These are phyloP conservation scores for Emydura subglobosa DNA, from an alignment of 2,113 vertebrate species.

Conservation along the genomic window DNA sequence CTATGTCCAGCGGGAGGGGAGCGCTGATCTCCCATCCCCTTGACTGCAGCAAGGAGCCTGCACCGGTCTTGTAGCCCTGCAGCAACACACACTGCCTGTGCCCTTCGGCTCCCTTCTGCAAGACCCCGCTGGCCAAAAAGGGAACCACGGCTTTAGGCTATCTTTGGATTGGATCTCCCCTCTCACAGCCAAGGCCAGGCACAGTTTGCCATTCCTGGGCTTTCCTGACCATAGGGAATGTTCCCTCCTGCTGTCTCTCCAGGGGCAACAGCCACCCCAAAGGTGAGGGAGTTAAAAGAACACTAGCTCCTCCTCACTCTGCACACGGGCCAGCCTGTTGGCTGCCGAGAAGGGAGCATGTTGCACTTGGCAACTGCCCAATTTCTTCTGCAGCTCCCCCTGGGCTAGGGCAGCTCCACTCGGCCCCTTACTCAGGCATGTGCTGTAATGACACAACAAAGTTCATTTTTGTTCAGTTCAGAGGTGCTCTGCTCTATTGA, in stretches of 20 bases:
- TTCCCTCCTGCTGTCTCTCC: background rate
- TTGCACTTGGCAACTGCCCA: background rate
- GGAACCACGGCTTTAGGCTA: background rate
- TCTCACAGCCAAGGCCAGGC: background rate
- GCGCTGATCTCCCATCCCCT: too few species aligned
- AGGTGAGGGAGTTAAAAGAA: background rate
- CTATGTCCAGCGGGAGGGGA: too few species aligned
- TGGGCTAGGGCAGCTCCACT: background rate
- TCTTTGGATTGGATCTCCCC: background rate
- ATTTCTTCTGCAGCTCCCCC: background rate
- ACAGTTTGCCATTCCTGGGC: background rate
- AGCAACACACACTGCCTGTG: too few species aligned
- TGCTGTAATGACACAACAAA: background rate
- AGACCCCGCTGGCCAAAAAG: too few species aligned
- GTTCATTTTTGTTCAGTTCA: background rate
- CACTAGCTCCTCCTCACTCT: background rate
- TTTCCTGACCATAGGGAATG: background rate
- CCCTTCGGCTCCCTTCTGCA: too few species aligned
- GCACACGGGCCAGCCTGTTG: accelerated
- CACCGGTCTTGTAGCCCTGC: too few species aligned
- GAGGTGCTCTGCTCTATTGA: background rate
- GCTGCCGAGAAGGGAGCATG: accelerated
- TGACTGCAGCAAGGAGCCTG: too few species aligned
- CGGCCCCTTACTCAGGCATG: accelerated
- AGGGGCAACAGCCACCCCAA: background rate